phyloP scores from a whole-genome alignment of 2,888 invertebrate genomes.

The Cyrtodaria siliqua region DNA sequence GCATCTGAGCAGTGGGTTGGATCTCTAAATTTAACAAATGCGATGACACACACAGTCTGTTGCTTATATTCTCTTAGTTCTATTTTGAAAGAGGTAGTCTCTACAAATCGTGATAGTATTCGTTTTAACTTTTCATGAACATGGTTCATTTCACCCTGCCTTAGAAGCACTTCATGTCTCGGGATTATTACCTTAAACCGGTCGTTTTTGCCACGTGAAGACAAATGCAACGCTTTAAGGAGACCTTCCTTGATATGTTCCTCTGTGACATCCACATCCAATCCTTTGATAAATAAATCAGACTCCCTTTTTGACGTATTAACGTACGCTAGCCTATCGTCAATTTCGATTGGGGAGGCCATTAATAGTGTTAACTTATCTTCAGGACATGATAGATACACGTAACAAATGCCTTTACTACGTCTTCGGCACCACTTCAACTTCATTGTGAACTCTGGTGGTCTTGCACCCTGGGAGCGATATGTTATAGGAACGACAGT shows the following conservation, averaged over 20 bases:
- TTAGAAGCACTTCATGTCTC: conserved; percentile 18
- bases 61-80: conserved; percentile 41
- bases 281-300: conserved; percentile 29
- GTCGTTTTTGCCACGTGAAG: not conserved
- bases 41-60: conserved; percentile 51
- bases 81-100: conserved; percentile 39
- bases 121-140: conserved; percentile 4
- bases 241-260: conserved; percentile 50
- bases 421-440: conserved; percentile 72
- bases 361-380: conserved; percentile 33
- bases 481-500: conserved; percentile 21
- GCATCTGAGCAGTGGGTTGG: conserved; percentile 63
- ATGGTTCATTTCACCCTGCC: not conserved
- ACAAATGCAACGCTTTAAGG: conserved; percentile 12
- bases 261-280: conserved; percentile 48
- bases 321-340: not conserved
- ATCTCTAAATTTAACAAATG: conserved; percentile 64
- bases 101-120: conserved; percentile 19
- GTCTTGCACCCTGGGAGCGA: not conserved
- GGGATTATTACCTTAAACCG: conserved; percentile 53
- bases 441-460: conserved; percentile 60
- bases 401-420: conserved; percentile 70
- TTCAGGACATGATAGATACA: conserved; percentile 54
- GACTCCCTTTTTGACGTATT: conserved; percentile 11
- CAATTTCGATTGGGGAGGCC: not conserved